phyloP scores from a whole-genome alignment of 2,888 invertebrate species.

The Noctua janthe region DNA sequence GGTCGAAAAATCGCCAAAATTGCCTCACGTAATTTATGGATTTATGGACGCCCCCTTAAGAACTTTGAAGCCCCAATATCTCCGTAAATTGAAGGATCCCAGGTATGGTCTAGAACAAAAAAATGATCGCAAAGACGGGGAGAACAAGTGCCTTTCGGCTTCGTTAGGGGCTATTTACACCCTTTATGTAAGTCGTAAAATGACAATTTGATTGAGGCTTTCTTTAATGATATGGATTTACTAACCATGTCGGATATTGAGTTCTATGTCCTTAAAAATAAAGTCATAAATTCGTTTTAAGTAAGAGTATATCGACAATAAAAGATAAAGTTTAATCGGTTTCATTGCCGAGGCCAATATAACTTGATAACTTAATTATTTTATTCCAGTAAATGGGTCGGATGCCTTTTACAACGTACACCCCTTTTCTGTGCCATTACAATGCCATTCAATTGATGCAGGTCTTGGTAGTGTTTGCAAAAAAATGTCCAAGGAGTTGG shows the following conservation, averaged over 20 bases:
- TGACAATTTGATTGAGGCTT: conserved; percentile 59
- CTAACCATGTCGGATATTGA: not conserved
- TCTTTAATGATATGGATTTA: conserved; percentile 36
- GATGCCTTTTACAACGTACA: conserved; percentile 21
- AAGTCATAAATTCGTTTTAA: not conserved
- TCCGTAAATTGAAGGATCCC: too few species aligned
- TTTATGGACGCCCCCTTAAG: too few species aligned
- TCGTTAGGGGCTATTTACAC: too few species aligned
- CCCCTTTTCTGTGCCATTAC: conserved; percentile 2
- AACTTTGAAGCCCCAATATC: too few species aligned
- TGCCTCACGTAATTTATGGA: too few species aligned
- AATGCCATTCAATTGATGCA: not conserved
- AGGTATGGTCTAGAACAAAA: too few species aligned
- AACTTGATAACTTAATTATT: conserved; percentile 61
- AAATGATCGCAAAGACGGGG: too few species aligned
- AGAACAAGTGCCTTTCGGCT: too few species aligned
- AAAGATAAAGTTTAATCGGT: conserved; percentile 45
- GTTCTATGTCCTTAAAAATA: not conserved
- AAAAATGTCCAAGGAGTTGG: not conserved
- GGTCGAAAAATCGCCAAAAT: too few species aligned
- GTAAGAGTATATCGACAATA: conserved; percentile 18
- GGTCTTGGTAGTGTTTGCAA: conserved; percentile 1
- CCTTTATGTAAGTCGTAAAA: conserved; percentile 52
- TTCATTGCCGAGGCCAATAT: conserved; percentile 48
- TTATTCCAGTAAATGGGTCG: conserved; percentile 33